phyloP scores from a whole-genome alignment of 2,888 invertebrate genomes.

The Amblyteles armatorius region DNA sequence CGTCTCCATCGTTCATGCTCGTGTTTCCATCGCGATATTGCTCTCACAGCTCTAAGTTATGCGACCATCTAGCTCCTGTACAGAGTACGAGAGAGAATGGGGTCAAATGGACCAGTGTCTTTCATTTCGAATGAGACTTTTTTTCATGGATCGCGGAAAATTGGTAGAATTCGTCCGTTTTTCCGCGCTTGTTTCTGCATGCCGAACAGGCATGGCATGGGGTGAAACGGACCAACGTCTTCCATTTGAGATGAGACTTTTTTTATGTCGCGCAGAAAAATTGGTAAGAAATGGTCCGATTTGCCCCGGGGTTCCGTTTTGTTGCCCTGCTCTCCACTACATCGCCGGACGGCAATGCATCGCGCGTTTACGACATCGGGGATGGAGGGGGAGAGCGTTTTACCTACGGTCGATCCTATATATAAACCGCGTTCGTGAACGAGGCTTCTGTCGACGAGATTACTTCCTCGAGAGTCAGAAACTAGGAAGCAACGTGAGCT shows the following conservation, averaged over 20 bases:
- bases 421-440: constrained; percentile 42
- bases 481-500: constrained; percentile 9
- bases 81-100: background rate
- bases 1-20: constrained; percentile 12
- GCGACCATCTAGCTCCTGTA: background rate
- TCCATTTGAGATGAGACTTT: background rate
- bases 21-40: background rate
- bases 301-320: background rate
- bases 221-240: background rate
- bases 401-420: constrained; percentile 51
- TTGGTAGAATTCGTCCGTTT: background rate
- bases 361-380: constrained; percentile 4
- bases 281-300: background rate
- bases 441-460: background rate
- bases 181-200: too few species aligned
- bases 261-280: background rate
- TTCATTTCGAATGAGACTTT: background rate
- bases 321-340: background rate
- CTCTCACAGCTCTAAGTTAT: background rate
- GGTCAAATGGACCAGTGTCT: background rate
- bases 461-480: constrained; percentile 9
- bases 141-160: background rate
- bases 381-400: constrained; percentile 12
- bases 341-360: background rate
- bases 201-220: too few species aligned